These are phyloP conservation scores for Apodemia duryi DNA, from an alignment of 2,888 invertebrate genomes.

Conservation along the genomic window DNA sequence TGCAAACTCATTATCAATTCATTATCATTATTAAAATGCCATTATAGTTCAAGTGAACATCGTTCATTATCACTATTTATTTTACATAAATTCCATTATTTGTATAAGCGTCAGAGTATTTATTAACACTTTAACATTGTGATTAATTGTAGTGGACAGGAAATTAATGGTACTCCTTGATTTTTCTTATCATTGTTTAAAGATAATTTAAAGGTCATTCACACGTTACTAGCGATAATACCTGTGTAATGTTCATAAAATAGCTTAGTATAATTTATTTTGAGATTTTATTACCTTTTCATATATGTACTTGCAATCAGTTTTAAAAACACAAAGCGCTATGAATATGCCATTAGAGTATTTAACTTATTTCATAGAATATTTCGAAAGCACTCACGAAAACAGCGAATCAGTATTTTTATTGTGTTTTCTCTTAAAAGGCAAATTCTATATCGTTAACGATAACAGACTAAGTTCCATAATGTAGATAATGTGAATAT, in stretches of 20 bases:
- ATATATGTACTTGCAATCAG: background rate
- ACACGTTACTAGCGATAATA: slow-evolving; percentile 9
- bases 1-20: slow-evolving; percentile 2
- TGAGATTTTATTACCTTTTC: background rate
- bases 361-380: slow-evolving; percentile 20
- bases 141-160: slow-evolving; percentile 6
- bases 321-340: background rate
- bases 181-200: slow-evolving; percentile 8
- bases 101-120: slow-evolving; percentile 1
- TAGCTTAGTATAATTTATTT: background rate
- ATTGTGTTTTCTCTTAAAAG: slow-evolving; percentile 18
- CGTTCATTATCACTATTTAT: slow-evolving; percentile 7
- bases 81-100: slow-evolving; percentile 11
- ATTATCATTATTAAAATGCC: slow-evolving; percentile 11
- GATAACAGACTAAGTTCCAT: slow-evolving; percentile 73
- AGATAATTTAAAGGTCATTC: slow-evolving; percentile 12
- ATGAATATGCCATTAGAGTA: background rate
- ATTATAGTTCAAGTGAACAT: slow-evolving; percentile 3
- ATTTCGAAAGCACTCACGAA: background rate
- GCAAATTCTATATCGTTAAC: slow-evolving; percentile 19
- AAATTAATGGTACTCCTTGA: slow-evolving; percentile 8
- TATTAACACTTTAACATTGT: background rate
- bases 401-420: slow-evolving; percentile 51
- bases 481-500: slow-evolving; percentile 79
- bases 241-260: background rate